Base-by-base conservation (phyloP, 1,140 invertebrate species). In the Matsumurasca onukii region DNA sequence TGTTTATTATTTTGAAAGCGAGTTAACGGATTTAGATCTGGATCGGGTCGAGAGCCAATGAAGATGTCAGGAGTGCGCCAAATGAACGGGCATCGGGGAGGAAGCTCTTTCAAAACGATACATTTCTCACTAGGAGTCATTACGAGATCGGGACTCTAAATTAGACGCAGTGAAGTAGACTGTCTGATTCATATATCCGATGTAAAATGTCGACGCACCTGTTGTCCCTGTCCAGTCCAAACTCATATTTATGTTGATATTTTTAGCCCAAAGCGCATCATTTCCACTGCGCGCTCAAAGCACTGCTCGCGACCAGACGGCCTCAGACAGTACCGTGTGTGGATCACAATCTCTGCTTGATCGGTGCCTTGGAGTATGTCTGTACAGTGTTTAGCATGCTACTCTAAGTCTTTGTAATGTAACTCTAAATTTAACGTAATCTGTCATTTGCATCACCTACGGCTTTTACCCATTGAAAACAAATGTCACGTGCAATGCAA, bases 1-100 rank as follows among this genome's bases (percentile, higher is more conserved):
- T 59, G 55, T 59, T 59, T 59, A 59, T 59, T 59, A 59, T 59
- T 59, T 59, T 59, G 55, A 59, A 59, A 59, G 55, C 55, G 55
- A 59, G 55, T 59, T 59, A 59, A 59, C 55, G 55, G 55, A 59
- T 59, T 59, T 59, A 59, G 55, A 13, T 24, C 15, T 27, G 55
- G 55, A 59, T 59, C 55, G 55, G 55, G 55, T 59, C 22, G 15
- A 27, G 55, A 59, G 55, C 55, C 55, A 59, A 27, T 59, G 55
- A 59, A 59, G 15, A 27, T 59, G 55, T 59, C 55, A 59, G 25
- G 55, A 52, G 15, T 59, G 55, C 55, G 55, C 55, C 55, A 59
- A 59, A 59, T 27, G 55, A 59, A 59, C 55, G 55, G 55, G 24
- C 55, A 59, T 59, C 25, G 55, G 25, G 55, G 15, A 59, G 55